A percentile compares a stretch with the other conserved stretches of the same genome.
Evolutionary conservation across 2,888 invertebrate species (phyloP).

Genomic region (Cephalotes varians): DNA sequence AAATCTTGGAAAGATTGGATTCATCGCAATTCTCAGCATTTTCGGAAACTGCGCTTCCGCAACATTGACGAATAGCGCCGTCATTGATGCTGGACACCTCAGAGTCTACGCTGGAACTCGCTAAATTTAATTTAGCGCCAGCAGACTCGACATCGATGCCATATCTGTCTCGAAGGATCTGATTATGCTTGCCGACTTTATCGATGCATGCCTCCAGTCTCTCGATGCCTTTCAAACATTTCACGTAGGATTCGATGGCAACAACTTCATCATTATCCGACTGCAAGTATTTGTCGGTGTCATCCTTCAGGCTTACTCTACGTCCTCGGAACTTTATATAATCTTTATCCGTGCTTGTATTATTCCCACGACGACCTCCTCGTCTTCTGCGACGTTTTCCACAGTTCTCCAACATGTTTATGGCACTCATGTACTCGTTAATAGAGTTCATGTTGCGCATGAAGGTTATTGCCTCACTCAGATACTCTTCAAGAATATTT

Average conservation of each 20-base stretch:
- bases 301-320: slow-evolving; percentile 65
- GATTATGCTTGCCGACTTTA: slow-evolving; percentile 75
- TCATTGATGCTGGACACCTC: slow-evolving; percentile 28
- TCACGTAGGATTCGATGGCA: slow-evolving; percentile 76
- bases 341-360: slow-evolving; percentile 52
- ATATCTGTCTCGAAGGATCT: slow-evolving; percentile 75
- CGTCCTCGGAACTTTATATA: slow-evolving; percentile 65
- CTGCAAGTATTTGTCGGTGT: slow-evolving; percentile 58
- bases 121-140: slow-evolving; percentile 81
- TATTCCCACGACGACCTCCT: slow-evolving; percentile 34
- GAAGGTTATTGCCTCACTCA: slow-evolving; percentile 78
- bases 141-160: slow-evolving; percentile 77
- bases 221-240: slow-evolving; percentile 77
- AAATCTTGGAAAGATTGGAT: not conserved
- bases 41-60: not conserved
- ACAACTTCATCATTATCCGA: slow-evolving; percentile 55
- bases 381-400: slow-evolving; percentile 44
- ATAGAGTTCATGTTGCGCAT: slow-evolving; percentile 80
- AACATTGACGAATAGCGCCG: not conserved
- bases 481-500: slow-evolving; percentile 74
- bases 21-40: not conserved
- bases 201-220: slow-evolving; percentile 78
- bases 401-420: slow-evolving; percentile 63
- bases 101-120: slow-evolving; percentile 70
- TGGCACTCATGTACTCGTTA: slow-evolving; percentile 77